Evolutionary conservation across 2,888 invertebrate species (phyloP).

Genomic region (Halictus ligatus): DNA sequence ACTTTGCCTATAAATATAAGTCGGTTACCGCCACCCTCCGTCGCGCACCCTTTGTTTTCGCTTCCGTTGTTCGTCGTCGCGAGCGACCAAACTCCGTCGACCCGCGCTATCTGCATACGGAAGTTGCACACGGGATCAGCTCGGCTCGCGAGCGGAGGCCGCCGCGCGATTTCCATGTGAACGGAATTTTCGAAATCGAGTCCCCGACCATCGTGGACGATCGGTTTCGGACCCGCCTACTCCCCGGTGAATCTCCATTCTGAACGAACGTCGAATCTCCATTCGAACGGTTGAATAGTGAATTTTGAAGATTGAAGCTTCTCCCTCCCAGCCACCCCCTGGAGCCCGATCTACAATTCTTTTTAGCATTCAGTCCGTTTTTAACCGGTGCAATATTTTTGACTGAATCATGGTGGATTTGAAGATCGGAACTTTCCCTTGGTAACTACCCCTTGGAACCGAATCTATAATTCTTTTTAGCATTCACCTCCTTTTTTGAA

Average conservation of each 20-base stretch:
- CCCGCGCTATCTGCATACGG: neutral
- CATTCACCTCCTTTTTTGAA: too few species aligned
- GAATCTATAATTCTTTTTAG: too few species aligned
- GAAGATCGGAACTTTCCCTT: neutral
- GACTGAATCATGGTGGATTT: too few species aligned
- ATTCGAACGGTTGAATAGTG: neutral
- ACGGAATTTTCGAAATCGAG: conserved; percentile 15
- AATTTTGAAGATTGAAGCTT: conserved; percentile 3
- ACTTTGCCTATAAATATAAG: conserved; percentile 8
- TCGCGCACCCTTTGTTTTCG: conserved; percentile 47
- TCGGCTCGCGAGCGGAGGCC: neutral
- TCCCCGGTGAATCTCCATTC: neutral
- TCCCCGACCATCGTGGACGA: neutral
- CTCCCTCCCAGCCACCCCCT: neutral
- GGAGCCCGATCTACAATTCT: neutral
- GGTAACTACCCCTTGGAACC: too few species aligned
- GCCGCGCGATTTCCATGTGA: conserved; percentile 8
- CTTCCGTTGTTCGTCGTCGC: conserved; percentile 5
- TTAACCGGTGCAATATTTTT: too few species aligned
- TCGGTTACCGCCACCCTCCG: neutral
- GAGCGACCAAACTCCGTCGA: conserved; percentile 18
- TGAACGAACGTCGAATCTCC: neutral
- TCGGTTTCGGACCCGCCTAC: neutral
- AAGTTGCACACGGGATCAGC: neutral
- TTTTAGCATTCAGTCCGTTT: neutral